Base-by-base conservation (phyloP, 2,888 invertebrate species). In the Eupsilia transversa region DNA sequence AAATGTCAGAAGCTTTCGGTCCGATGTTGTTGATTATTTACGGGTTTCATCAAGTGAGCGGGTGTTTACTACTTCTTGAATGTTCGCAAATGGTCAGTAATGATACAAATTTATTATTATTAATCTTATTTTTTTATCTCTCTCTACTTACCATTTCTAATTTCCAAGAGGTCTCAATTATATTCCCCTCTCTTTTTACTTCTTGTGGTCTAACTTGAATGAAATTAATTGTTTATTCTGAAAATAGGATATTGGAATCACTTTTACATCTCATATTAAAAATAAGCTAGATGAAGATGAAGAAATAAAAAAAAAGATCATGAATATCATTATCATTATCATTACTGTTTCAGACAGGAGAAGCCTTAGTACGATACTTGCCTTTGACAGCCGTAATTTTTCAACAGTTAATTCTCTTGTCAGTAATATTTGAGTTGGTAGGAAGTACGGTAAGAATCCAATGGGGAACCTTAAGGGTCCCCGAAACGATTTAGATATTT, bases 341-440 rank as follows among this genome's bases (percentile, higher is more conserved):
- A 67, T 49, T 10, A 38, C 49, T 41, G 7, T 84, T 79, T 49
- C 72, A 84, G 86, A 85, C 83, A 0, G 6, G 63, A 33, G 61
- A 82, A 61, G 74, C 86, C 12, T 64, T 84, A 30, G 41, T 65
- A 17, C 63, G 60, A 14, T 87, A 84, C 23, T 59, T 80, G 27
- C 85, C 88, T 7, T 69, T 91, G 0, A 80, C 90, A 9, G 0
- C 80, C 1, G 35, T 85, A 14, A 1, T 84, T 14, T 90, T 89
- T 73, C 87, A 87, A 57, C 88, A 91, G 70, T 72, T 91, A 2
- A 89, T 91, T 61, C 86, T 89, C 74, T 35, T 88, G 14, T 91
- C 91, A 12, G 69, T 90, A 0, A 78, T 88, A 10, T 90, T 90
- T 79, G 91, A 91, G 65, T 65, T 88, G 6, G 70, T 91, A 38